Percentiles rank a stretch among this genome's conserved stretches.
These are phyloP conservation scores for Hyaena hyaena DNA, from an alignment of 2,113 vertebrate species.

Conservation along the genomic window DNA sequence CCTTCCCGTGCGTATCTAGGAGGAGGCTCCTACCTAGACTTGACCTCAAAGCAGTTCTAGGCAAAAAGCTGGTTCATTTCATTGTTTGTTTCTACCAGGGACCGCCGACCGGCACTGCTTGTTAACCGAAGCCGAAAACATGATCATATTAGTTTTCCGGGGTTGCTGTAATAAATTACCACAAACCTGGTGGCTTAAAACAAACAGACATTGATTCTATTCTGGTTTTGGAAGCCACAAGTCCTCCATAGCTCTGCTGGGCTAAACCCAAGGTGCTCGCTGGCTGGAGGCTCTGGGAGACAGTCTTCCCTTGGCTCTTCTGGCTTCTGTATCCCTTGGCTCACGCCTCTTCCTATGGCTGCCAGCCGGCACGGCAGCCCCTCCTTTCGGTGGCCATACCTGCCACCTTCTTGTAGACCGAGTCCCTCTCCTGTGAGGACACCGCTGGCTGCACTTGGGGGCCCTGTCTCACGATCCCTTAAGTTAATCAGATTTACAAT, in stretches of 20 bases:
- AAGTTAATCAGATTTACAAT: neutral
- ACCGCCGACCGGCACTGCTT: rapidly evolving
- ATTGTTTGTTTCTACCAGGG: neutral
- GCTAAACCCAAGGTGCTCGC: neutral
- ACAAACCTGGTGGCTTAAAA: neutral
- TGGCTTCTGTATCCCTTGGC: neutral
- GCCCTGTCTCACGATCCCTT: neutral
- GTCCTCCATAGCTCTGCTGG: neutral
- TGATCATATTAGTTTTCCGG: rapidly evolving
- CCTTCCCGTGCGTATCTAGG: rapidly evolving
- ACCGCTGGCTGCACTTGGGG: rapidly evolving
- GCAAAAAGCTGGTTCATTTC: too few relatives aligned
- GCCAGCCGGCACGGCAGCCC: rapidly evolving
- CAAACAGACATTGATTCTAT: neutral
- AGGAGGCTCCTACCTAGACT: too few relatives aligned
- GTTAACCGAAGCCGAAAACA: neutral
- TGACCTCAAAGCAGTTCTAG: rapidly evolving
- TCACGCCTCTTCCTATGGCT: rapidly evolving
- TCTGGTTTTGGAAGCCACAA: neutral
- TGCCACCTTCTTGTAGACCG: neutral
- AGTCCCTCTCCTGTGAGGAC: neutral
- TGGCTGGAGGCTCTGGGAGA: rapidly evolving
- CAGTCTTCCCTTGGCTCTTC: neutral
- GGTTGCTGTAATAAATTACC: neutral
- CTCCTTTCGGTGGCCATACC: rapidly evolving